phyloP scores from a whole-genome alignment of 1,140 invertebrate genomes.

The Trialeurodes vaporariorum region DNA sequence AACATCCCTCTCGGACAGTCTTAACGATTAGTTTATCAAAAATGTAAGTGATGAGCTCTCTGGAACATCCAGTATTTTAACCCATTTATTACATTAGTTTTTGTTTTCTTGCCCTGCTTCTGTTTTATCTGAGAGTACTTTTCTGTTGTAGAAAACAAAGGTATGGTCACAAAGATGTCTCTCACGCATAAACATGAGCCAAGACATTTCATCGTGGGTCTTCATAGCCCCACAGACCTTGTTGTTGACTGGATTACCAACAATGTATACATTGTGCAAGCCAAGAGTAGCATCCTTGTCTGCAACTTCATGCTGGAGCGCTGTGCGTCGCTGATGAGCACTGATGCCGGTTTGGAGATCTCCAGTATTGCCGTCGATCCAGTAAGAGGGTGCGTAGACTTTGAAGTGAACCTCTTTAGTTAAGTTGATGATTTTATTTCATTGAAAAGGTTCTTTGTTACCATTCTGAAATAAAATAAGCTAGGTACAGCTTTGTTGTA shows the following conservation, averaged over 20 bases:
- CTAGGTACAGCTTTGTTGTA: too few species aligned
- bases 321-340: slow-evolving; percentile 18
- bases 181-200: slow-evolving; percentile 12
- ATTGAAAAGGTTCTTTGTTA: too few species aligned
- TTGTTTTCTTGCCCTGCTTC: too few species aligned
- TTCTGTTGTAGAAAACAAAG: slow-evolving; percentile 18
- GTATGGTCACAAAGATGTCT: slow-evolving; percentile 16
- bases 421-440: neutral
- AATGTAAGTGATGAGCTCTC: too few species aligned
- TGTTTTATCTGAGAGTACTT: too few species aligned
- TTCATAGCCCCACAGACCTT: slow-evolving; percentile 21
- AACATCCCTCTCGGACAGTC: too few species aligned
- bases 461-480: too few species aligned
- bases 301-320: slow-evolving; percentile 18
- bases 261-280: slow-evolving; percentile 25
- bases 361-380: slow-evolving; percentile 26
- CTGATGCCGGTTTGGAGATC: slow-evolving; percentile 17
- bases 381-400: slow-evolving; percentile 23
- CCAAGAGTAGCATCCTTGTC: slow-evolving; percentile 15
- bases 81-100: too few species aligned
- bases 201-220: slow-evolving; percentile 14
- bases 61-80: too few species aligned
- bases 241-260: slow-evolving; percentile 27
- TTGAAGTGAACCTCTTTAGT: slow-evolving; percentile 3
- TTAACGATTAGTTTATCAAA: too few species aligned